Conservation (phyloP, 2,797 vertebrate species). For the Lycodopsis pacificus region DNA sequence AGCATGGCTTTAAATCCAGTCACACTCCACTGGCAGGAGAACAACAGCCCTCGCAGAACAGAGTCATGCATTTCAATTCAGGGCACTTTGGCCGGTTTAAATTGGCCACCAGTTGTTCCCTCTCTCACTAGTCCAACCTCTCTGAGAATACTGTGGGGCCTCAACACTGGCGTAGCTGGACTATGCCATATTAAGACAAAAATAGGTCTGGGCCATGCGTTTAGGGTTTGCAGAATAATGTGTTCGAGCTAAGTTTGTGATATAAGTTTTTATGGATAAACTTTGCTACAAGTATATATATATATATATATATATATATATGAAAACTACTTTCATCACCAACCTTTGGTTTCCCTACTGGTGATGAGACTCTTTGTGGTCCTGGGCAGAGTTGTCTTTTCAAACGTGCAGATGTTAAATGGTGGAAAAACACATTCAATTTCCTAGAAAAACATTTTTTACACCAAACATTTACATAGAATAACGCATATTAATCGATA, state of each 20-base stretch:
- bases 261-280: neutral
- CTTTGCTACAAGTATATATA: neutral
- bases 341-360: neutral
- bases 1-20: conserved; percentile 67
- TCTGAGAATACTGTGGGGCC: neutral
- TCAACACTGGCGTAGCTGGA: neutral
- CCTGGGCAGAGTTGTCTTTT: no score
- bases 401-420: no score
- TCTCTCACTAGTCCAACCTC: neutral
- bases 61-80: conserved; percentile 62
- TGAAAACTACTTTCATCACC: neutral
- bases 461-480: neutral
- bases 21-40: conserved; percentile 59
- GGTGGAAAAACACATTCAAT: neutral
- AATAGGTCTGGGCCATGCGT: neutral
- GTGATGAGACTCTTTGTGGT: neutral
- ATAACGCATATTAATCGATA: neutral
- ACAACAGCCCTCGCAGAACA: conserved; percentile 47
- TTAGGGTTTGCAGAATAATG: neutral
- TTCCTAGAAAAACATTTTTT: neutral
- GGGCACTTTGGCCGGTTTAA: conserved; percentile 40
- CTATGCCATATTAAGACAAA: neutral
- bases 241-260: neutral
- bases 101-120: conserved; percentile 38
- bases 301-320: no score